Percentiles rank a stretch among this genome's conserved stretches.
Evolutionary conservation across 2,888 invertebrate genomes (phyloP).

Genomic region (Eueremaeus valkanovi): DNA sequence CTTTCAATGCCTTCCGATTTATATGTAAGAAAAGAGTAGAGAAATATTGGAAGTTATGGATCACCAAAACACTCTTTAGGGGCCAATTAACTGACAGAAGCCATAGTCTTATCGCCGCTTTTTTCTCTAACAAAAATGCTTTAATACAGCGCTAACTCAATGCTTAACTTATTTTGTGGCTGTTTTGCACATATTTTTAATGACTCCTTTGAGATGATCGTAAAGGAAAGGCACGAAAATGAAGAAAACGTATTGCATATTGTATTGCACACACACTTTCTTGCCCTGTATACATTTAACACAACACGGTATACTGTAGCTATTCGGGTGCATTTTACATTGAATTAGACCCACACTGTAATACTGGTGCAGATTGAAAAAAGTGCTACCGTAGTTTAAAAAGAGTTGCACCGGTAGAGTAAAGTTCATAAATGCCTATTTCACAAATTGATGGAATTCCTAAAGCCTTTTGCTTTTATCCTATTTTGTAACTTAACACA

Average conservation of each 20-base stretch:
- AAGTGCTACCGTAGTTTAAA: not conserved
- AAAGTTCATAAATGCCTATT: not conserved
- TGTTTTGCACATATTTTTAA: constrained; percentile 15
- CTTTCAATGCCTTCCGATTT: not conserved
- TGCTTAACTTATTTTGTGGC: constrained; percentile 11
- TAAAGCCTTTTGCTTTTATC: constrained; percentile 12
- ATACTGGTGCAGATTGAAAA: not conserved
- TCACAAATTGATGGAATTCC: not conserved
- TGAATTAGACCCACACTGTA: too few species aligned
- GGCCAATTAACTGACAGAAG: constrained; percentile 22
- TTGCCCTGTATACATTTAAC: not conserved
- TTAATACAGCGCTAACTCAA: constrained; percentile 13
- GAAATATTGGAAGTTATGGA: constrained; percentile 10
- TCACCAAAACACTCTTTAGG: not conserved
- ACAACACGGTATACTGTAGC: not conserved
- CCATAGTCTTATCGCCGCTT: constrained; percentile 1
- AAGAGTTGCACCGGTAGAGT: not conserved
- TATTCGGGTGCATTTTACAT: not conserved
- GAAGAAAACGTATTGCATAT: not conserved
- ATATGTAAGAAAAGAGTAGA: constrained; percentile 14
- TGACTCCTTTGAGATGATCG: not conserved
- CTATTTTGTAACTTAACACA: constrained; percentile 1
- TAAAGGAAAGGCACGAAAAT: constrained; percentile 15
- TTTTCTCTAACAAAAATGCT: constrained; percentile 9
- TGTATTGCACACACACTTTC: not conserved